These are phyloP conservation scores for Larimichthys polyactis DNA, from an alignment of 2,113 vertebrate genomes.

Conservation along the genomic window DNA sequence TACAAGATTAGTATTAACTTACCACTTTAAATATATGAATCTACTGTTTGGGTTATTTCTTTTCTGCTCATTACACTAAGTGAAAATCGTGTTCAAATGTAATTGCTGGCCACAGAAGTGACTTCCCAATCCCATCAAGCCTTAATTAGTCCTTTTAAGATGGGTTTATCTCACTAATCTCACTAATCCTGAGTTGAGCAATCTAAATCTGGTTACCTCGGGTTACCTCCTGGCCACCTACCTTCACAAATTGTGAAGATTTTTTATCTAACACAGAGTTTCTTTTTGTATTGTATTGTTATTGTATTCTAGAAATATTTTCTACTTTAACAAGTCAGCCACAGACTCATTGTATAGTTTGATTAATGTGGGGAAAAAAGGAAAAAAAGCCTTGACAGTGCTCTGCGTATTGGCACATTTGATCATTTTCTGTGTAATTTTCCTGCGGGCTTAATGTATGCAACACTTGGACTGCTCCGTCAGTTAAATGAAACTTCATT, in stretches of 20 bases:
- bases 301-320: background rate
- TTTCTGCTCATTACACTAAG: slow-evolving; percentile 55
- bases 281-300: background rate
- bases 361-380: background rate
- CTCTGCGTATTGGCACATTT: background rate
- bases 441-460: background rate
- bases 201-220: slow-evolving; percentile 75
- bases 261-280: slow-evolving; percentile 30
- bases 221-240: slow-evolving; percentile 58
- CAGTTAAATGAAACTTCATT: slow-evolving; percentile 1
- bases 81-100: slow-evolving; percentile 76
- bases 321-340: background rate
- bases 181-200: slow-evolving; percentile 74
- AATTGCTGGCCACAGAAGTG: slow-evolving; percentile 77
- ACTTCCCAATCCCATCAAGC: slow-evolving; percentile 82
- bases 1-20: background rate
- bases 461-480: slow-evolving; percentile 10
- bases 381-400: background rate
- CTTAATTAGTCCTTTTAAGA: slow-evolving; percentile 80
- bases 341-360: background rate
- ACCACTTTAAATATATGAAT: slow-evolving; percentile 26
- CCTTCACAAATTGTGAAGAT: slow-evolving; percentile 20
- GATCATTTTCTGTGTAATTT: background rate
- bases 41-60: background rate
- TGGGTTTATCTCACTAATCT: slow-evolving; percentile 80